Evolutionary conservation across 1,140 invertebrate species (phyloP).

Genomic region (Pogonomyrmex californicus): DNA sequence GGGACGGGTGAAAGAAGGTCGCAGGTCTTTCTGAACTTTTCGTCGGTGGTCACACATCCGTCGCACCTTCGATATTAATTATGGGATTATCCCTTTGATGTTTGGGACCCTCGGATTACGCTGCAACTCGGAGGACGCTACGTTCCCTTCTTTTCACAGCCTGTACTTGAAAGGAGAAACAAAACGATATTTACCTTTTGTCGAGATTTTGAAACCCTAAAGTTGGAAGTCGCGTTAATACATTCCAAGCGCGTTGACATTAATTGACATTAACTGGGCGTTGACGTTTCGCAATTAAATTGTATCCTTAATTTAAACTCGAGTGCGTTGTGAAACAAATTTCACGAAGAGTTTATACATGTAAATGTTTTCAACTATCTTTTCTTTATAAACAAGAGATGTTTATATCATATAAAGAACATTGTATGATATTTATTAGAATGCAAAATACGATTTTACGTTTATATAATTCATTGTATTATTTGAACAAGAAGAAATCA

Average conservation of each 20-base stretch:
- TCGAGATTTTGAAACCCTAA: slow-evolving; percentile 2
- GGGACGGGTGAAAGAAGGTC: neutral
- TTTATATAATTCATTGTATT: neutral
- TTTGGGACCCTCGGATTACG: slow-evolving; percentile 50
- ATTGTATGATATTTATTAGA: neutral
- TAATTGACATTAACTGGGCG: slow-evolving; percentile 17
- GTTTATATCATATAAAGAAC: neutral
- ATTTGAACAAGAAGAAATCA: neutral
- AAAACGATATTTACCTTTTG: slow-evolving; percentile 40
- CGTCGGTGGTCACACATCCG: slow-evolving; percentile 78
- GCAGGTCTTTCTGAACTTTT: slow-evolving; percentile 58
- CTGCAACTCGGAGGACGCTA: slow-evolving; percentile 47
- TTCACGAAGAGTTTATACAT: neutral
- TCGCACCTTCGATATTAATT: slow-evolving; percentile 80
- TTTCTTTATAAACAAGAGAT: neutral
- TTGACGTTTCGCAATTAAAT: too few species aligned
- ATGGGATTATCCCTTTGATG: slow-evolving; percentile 81
- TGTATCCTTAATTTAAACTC: slow-evolving; percentile 26
- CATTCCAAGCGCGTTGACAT: slow-evolving; percentile 26
- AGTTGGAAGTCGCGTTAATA: slow-evolving; percentile 39
- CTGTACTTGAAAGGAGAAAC: slow-evolving; percentile 17
- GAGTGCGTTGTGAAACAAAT: neutral
- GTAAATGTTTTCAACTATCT: neutral
- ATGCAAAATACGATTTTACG: neutral
- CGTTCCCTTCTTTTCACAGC: slow-evolving; percentile 39